phyloP scores from a whole-genome alignment of 2,797 vertebrate species.

The Enteromius thamalakanensis region DNA sequence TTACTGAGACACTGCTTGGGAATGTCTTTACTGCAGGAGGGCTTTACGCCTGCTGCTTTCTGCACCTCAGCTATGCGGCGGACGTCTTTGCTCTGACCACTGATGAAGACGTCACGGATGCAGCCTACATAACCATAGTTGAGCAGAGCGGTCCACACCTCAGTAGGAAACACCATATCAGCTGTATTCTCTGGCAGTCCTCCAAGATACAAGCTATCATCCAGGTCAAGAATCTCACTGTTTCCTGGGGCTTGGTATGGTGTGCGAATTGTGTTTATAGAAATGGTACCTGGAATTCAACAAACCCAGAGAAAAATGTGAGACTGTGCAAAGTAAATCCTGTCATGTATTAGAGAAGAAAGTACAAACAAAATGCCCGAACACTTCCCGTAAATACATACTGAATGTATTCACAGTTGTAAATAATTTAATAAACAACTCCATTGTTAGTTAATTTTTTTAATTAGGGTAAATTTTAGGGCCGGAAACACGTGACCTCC shows the following conservation, averaged over 20 bases:
- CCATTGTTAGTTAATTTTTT: not conserved
- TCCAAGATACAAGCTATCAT: constrained; percentile 94
- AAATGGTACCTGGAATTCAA: constrained; percentile 88
- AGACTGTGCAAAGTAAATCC: not conserved
- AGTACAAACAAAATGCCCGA: not conserved
- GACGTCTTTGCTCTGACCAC: constrained; percentile 97
- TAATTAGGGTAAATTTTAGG: not conserved
- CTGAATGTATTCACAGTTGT: not conserved
- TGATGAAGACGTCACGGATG: constrained; percentile 96
- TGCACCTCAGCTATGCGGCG: constrained; percentile 94
- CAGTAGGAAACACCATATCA: constrained; percentile 92
- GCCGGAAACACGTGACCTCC: too few species aligned
- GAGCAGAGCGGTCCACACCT: constrained; percentile 97
- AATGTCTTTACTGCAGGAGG: constrained; percentile 92
- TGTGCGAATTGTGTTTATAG: constrained; percentile 92
- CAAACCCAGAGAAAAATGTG: constrained; percentile 20
- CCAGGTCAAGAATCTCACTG: constrained; percentile 96
- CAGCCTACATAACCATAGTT: constrained; percentile 98
- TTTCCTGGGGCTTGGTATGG: constrained; percentile 95
- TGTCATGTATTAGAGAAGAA: not conserved
- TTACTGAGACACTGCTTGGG: constrained; percentile 97
- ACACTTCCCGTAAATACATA: not conserved
- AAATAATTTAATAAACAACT: not conserved
- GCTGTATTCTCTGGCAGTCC: constrained; percentile 95
- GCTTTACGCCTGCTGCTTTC: constrained; percentile 94